Evolutionary conservation across 53 echinoderm and acorn worm genomes (phyloP), one percentile per base, ranked within the genome.

Genomic region (Henricia sp.): DNA sequence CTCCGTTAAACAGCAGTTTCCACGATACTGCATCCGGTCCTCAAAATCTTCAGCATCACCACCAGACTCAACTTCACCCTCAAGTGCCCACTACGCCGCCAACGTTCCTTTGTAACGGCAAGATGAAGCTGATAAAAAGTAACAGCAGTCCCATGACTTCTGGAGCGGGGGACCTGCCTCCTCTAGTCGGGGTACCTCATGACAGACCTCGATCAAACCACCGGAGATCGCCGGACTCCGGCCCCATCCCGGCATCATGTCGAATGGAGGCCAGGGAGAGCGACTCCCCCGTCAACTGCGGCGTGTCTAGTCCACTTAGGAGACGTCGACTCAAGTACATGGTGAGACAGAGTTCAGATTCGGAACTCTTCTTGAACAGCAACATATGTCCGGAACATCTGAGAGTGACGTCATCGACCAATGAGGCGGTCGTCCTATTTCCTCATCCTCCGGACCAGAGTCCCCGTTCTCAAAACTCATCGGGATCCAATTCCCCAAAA

Each of bases 371-470:
- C 34, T n/a, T n/a, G n/a, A 63, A 63, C 43, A 70, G 27, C 6
- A 70, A 70, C 46, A 6, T 27, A 4, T 19, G 64, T 46, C 43
- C 23, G 19, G 78, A 48, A 4, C 41, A 32, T 9, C 17, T 35
- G 32, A 63, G 24, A 20, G n/a, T 80, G 39, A 24, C 64, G 23
- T 0, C 32, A 9, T n/a, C 40, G 40, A 28, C 32, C 8, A 58
- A 29, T 36, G 33, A 17, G 20, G 6, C 48, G 9, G 58, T 50
- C 1, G 30, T 58, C 60, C 77, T 60, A 24, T 58, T 60, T 1
- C 77, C 77, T 39, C 80, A 80, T 30, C 80, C 80, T 3, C 80
- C 80, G 50, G 80, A 80, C 65, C 44, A 48, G 13, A 80, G 80
- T 37, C 80, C 80, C 20, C 63, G 80, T 35, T 80, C 80, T 12